Conservation (phyloP, 2,888 invertebrate genomes). For the Platerodrilus igneus region DNA sequence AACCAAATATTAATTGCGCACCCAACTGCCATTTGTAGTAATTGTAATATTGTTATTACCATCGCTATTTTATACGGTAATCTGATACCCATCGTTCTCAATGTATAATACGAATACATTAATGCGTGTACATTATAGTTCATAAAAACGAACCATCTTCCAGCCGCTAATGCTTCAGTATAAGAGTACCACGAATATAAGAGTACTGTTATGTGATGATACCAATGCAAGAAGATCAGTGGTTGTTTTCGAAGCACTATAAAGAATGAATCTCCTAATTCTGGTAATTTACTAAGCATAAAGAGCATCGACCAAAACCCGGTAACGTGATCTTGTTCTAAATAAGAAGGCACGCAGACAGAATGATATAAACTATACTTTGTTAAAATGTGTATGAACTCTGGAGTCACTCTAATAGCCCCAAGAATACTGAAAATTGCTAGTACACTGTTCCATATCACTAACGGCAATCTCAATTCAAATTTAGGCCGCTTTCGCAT, state of each 20-base stretch:
- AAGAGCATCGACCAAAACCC: constrained; percentile 99
- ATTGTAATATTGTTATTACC: constrained; percentile 85
- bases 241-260: constrained; percentile 90
- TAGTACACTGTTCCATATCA: constrained; percentile 87
- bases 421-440: constrained; percentile 95
- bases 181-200: constrained; percentile 93
- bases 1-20: constrained; percentile 87
- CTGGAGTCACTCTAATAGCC: constrained; percentile 87
- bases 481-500: constrained; percentile 92
- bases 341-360: constrained; percentile 92
- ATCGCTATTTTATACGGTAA: constrained; percentile 83
- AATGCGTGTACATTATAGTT: constrained; percentile 87
- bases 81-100: constrained; percentile 78
- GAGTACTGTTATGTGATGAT: constrained; percentile 92
- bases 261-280: constrained; percentile 93
- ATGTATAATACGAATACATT: constrained; percentile 89
- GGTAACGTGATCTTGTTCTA: constrained; percentile 85
- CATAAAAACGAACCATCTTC: constrained; percentile 92
- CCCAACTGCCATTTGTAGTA: constrained; percentile 93
- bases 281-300: constrained; percentile 92
- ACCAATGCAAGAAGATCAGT: constrained; percentile 93
- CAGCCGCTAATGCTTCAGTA: constrained; percentile 83
- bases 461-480: constrained; percentile 79
- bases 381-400: constrained; percentile 80
- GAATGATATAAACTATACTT: constrained; percentile 93